These are phyloP conservation scores for Chaetodon trifasciatus DNA, from an alignment of 2,797 vertebrate species.

Conservation along the genomic window DNA sequence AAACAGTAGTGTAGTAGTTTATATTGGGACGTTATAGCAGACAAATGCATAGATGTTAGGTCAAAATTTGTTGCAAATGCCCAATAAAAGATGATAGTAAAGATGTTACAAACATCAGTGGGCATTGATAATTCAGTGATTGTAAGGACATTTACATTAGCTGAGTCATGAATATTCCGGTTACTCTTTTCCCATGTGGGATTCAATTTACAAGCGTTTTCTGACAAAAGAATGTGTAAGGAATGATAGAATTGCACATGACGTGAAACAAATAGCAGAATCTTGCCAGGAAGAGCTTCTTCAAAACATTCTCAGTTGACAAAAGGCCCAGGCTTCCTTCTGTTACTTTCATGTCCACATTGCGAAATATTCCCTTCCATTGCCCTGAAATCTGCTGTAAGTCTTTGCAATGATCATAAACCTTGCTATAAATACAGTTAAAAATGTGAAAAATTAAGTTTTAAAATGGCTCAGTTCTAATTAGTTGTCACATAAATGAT, in stretches of 20 bases:
- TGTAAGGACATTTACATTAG: background rate
- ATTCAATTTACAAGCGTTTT: background rate
- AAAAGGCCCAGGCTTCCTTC: background rate
- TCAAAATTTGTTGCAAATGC: too few relatives aligned
- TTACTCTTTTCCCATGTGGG: background rate
- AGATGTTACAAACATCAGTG: background rate
- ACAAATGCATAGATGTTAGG: background rate
- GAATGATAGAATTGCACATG: too few relatives aligned
- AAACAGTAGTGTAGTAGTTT: background rate
- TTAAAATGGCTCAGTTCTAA: background rate
- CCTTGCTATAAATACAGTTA: background rate
- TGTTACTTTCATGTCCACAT: background rate
- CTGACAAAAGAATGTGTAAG: background rate
- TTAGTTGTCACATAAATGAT: background rate
- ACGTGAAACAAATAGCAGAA: background rate
- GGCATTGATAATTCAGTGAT: background rate
- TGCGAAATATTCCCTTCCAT: background rate
- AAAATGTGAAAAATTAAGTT: background rate
- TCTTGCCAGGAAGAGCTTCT: background rate
- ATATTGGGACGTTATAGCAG: background rate
- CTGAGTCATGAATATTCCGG: background rate
- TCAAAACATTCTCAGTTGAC: background rate
- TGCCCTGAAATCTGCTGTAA: background rate
- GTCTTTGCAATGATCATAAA: background rate
- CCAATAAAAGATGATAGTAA: background rate